These are phyloP conservation scores for Brachypterus glaber DNA, from an alignment of 2,888 invertebrate genomes.

Conservation along the genomic window DNA sequence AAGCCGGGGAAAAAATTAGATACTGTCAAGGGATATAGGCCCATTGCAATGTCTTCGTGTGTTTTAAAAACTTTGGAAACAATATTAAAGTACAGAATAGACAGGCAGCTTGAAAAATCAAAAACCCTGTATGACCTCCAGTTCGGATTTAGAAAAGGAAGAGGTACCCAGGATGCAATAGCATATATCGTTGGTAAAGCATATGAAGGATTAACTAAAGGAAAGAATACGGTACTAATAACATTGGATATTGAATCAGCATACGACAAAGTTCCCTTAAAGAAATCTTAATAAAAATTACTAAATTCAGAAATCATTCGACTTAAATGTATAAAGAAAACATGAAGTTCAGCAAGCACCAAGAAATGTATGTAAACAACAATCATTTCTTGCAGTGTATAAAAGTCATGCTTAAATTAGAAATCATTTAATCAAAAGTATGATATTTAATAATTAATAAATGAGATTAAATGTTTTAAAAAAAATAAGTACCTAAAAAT, in stretches of 20 bases:
- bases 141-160: conserved; percentile 9
- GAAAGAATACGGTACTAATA: conserved; percentile 2
- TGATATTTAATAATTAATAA: too few relatives aligned
- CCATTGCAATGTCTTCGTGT: conserved; percentile 8
- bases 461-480: too few relatives aligned
- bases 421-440: too few relatives aligned
- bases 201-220: too few relatives aligned
- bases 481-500: too few relatives aligned
- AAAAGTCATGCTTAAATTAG: too few relatives aligned
- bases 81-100: conserved; percentile 4
- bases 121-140: conserved; percentile 1
- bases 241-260: conserved; percentile 9
- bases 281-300: conserved; percentile 10
- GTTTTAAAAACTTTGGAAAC: conserved; percentile 7
- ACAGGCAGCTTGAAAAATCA: conserved; percentile 5
- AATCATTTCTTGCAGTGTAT: too few relatives aligned
- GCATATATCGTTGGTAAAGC: neutral
- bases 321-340: too few relatives aligned
- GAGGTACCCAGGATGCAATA: conserved; percentile 1
- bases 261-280: conserved; percentile 10
- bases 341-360: too few relatives aligned
- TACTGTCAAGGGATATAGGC: conserved; percentile 4
- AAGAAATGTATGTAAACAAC: too few relatives aligned
- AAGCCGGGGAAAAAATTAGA: conserved; percentile 6
- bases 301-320: too few relatives aligned